These are phyloP conservation scores for Dicyrtoma fusca DNA, from an alignment of 2,888 invertebrate genomes.

Conservation along the genomic window DNA sequence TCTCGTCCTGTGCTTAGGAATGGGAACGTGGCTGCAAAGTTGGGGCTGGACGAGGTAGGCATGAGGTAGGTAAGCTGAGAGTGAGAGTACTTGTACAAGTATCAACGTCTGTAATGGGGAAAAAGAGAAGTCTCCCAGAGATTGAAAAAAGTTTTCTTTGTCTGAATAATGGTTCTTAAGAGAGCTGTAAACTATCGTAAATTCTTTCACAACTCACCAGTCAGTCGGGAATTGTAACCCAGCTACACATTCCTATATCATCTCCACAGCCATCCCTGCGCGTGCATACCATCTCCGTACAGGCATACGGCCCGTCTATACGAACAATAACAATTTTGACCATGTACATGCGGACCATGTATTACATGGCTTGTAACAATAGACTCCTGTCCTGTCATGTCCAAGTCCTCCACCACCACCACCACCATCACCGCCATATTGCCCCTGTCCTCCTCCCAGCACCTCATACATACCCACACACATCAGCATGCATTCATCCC, in stretches of 20 bases:
- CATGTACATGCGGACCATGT: too few species aligned
- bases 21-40: background rate
- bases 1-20: too few species aligned
- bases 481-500: too few species aligned
- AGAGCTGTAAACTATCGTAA: conserved; percentile 51
- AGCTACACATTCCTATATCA: conserved; percentile 19
- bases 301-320: background rate
- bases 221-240: conserved; percentile 43
- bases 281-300: background rate
- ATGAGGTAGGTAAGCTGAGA: conserved; percentile 11
- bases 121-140: conserved; percentile 40
- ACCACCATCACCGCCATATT: too few species aligned
- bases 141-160: conserved; percentile 47
- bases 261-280: background rate
- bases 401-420: too few species aligned
- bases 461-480: too few species aligned
- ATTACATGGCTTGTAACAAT: too few species aligned
- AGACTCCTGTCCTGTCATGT: too few species aligned
- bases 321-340: too few species aligned
- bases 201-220: conserved; percentile 50
- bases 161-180: conserved; percentile 50
- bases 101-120: conserved; percentile 43
- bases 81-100: conserved; percentile 33
- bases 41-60: background rate
- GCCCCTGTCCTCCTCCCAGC: too few species aligned